Evolutionary conservation across 2,888 invertebrate genomes (phyloP), one percentile per base, ranked within the genome.

Genomic region (Eilema griseolum): DNA sequence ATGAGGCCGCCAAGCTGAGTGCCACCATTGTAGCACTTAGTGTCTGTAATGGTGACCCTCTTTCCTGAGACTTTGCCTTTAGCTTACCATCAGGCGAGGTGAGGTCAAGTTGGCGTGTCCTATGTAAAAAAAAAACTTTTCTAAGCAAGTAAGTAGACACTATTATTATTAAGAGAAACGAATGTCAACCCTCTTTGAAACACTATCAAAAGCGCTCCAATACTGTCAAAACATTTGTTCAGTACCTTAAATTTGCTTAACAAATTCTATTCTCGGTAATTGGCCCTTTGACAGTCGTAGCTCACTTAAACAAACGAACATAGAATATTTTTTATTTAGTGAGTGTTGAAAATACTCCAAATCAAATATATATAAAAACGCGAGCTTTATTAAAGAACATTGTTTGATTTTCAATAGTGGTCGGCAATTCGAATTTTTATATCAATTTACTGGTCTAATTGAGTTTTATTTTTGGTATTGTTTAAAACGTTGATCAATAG

Each of bases 231-330:
- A 81, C 73, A 78, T 82, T 81, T 76, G 63, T 63, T 56, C 24
- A 78, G 61, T 72, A 69, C 82, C 80, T 74, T 74, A 61, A 77
- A 73, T 73, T 72, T 62, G 65, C 73, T 60, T 46, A 67, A 72
- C 74, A 71, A 75, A 71, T 81, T 75, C 71, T 69, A 71, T 73
- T 71, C 28, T 8, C 31, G 31, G 62, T 79, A 83, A 83, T 80
- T 76, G 73, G 74, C 61, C 76, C 77, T 84, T 81, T 83, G 79
- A 81, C 73, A 72, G 73, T 46, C 66, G 33, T 66, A 70, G 66
- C 63, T 69, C 62, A 71, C 61, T 71, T 69, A 41, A 64, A 67
- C 61, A 73, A 71, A 77, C 71, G 61, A 41, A 61, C 12, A 52
- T 63, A 66, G 10, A 59, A 63, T 68, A 41, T 64, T 75, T 78